Conservation (phyloP, 2,113 vertebrate genomes). For the Ptilonorhynchus violaceus region DNA sequence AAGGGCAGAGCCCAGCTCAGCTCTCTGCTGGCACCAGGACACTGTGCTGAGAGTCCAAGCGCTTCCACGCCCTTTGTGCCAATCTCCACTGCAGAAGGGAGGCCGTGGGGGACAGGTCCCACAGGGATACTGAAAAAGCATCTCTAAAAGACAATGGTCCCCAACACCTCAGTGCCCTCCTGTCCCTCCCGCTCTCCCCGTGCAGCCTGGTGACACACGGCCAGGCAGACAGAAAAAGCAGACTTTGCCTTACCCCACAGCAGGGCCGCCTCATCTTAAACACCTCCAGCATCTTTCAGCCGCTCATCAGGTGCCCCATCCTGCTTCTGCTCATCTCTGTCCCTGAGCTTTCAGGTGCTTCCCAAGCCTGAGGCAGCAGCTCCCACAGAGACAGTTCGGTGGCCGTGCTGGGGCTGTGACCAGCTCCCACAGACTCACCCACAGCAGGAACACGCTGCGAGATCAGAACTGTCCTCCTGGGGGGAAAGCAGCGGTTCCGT, state of each 20-base stretch:
- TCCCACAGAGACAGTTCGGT: background rate
- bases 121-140: background rate
- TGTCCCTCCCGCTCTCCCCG: background rate
- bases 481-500: accelerated
- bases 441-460: accelerated
- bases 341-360: background rate
- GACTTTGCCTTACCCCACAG: slow-evolving; percentile 73
- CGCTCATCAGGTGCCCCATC: accelerated
- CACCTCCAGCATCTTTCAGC: background rate
- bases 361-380: background rate
- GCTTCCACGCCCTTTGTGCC: background rate
- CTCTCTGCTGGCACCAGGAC: background rate
- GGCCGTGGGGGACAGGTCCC: background rate
- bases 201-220: background rate
- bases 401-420: background rate
- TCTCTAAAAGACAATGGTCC: accelerated
- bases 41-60: background rate
- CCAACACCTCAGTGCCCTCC: background rate
- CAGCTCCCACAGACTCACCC: background rate
- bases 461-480: accelerated
- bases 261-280: slow-evolving; percentile 63
- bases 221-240: background rate
- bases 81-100: background rate
- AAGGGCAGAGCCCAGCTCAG: background rate
- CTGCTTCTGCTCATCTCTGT: background rate